Conservation (phyloP, 2,797 vertebrate species). For the Setipinna tenuifilis region DNA sequence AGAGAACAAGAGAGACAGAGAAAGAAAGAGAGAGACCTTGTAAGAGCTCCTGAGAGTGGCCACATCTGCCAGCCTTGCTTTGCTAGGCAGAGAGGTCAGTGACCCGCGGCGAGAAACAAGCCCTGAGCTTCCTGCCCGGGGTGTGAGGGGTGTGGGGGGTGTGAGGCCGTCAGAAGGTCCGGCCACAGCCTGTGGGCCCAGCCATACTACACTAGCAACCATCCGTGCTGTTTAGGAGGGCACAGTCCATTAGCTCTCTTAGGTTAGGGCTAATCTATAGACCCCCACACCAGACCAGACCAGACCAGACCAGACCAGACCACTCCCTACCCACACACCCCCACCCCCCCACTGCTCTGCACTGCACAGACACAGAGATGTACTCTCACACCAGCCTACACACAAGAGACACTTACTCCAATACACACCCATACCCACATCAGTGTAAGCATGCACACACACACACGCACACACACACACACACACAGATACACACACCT, state of each 20-base stretch:
- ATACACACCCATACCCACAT: constrained; percentile 24
- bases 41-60: neutral
- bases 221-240: constrained; percentile 27
- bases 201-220: constrained; percentile 27
- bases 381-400: constrained; percentile 48
- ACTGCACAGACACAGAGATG: constrained; percentile 17
- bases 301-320: too few species aligned
- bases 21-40: neutral
- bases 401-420: constrained; percentile 15
- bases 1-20: too few species aligned
- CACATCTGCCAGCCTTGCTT: constrained; percentile 18
- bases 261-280: constrained; percentile 32
- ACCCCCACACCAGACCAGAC: neutral
- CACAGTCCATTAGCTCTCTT: constrained; percentile 47
- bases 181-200: neutral
- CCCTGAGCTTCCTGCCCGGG: neutral
- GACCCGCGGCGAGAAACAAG: constrained; percentile 19
- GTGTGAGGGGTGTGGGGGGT: neutral
- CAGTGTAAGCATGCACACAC: constrained; percentile 27
- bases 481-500: neutral
- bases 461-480: constrained; percentile 26
- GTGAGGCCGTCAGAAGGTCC: constrained; percentile 14
- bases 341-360: neutral
- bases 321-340: neutral
- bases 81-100: neutral